Evolutionary conservation across 2,797 vertebrate species (phyloP), one percentile per base, ranked within the genome.

Genomic region (Peromyscus nudipes): DNA sequence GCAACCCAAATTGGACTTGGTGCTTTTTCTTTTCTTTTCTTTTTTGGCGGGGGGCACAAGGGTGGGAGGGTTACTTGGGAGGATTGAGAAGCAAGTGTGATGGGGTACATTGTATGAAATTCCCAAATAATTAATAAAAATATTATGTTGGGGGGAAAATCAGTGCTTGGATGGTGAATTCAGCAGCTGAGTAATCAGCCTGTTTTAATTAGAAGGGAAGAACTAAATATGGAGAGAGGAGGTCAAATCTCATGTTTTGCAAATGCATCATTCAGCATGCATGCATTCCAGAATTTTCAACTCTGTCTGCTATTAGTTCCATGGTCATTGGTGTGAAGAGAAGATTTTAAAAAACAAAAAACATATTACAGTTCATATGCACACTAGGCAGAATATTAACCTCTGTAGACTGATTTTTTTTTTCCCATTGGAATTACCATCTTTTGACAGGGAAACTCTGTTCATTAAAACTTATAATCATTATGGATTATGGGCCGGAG

Each of bases 381-480:
- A 62, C 29, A 94, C 69, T 71, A 85, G 40, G 31, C 31, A 96
- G 91, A 86, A 65, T 46, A 73, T 73, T 92, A 86, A 23, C 71
- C 71, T 69, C 25, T 57, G 46, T n/a, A 93, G 31, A 55, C 16
- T 86, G 49, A 52, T 52, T 14, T 73, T 40, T 1, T 1, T 43
- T 80, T 96, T 52, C 87, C 73, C 17, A 57, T 6, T 76, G 31
- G 94, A 94, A 89, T 85, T 80, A 82, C 89, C 93, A 4, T 90
- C 4, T 92, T 82, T 85, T 52, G 4, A 89, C 34, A 84, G 29
- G 31, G 69, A 94, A 95, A 75, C 52, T 29, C 5, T 80, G 10
- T 79, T 96, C 29, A 73, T 31, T 89, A 55, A 87, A 87, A 71
- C 37, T 46, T 73, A 55, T 73, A 29, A 73, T 37, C 67, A 37